Base-by-base conservation (phyloP, 1,140 invertebrate species). In the Penaeus chinensis region DNA sequence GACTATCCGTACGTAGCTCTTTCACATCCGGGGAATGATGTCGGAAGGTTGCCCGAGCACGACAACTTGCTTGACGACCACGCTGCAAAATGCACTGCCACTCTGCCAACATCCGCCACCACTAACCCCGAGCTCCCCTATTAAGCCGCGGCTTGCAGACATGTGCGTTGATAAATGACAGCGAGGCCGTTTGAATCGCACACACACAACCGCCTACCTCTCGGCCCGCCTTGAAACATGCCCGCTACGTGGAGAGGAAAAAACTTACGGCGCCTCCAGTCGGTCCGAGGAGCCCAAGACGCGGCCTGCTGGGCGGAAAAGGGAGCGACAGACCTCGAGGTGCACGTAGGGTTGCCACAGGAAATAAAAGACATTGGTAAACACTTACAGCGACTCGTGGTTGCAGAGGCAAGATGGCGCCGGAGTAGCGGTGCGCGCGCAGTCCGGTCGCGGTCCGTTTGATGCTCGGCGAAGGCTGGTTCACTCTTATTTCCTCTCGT, bases 301-400 rank as follows among this genome's bases (percentile, higher is more conserved):
- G 20, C 78, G 8, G 24, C 11, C 37, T 16, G n/a, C n/a, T 47
- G 11, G 61, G n/a, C 11, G 16, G 61, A 76, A 37, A 32, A 62
- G 63, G 65, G 32, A 71, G 27, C 78, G 11, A 65, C 27, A 37
- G 8, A n/a, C 60, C 32, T 37, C 24, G 54, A 60, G 79, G 71
- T 76, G 66, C 85, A 71, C 85, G 81, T 80, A 87, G 82, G 85
- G 71, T 54, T 63, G 66, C 81, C 85, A 87, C 85, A 87, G 80
- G 79, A 82, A 87, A 87, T 87, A 87, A 82, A 71, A 87, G 76
- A 82, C 85, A 87, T 82, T 80, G 82, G 85, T 87, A 87, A 87
- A 87, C 85, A 87, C 85, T 87, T 83, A 87, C 85, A 60, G 66
- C 54, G 69, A 37, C 27, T 80, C 85, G 66, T 77, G 85, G 85